Conservation (phyloP, 2,888 invertebrate genomes). For the Blomia tropicalis region DNA sequence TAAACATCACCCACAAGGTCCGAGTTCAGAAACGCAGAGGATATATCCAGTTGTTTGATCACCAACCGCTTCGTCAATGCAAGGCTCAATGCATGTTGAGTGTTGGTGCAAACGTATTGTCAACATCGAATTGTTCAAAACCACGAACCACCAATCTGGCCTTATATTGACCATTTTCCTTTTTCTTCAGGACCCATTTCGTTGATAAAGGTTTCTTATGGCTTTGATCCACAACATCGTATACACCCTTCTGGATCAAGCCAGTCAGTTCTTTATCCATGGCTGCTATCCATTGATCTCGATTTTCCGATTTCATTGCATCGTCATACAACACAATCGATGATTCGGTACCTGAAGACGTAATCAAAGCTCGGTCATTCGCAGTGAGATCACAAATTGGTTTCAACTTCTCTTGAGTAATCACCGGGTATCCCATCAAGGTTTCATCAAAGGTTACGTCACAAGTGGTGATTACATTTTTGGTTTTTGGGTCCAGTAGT, state of each 20-base stretch:
- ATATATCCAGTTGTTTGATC: conserved; percentile 10
- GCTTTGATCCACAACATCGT: neutral
- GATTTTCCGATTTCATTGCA: neutral
- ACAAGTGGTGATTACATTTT: too few relatives aligned
- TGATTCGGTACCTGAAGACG: neutral
- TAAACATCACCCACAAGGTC: neutral
- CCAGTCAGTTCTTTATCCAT: neutral
- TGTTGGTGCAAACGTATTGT: neutral
- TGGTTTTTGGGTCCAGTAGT: too few relatives aligned
- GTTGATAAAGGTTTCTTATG: neutral
- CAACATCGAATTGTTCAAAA: neutral
- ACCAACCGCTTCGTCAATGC: neutral
- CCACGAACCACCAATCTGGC: neutral
- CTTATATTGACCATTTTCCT: neutral
- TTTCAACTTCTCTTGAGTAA: neutral
- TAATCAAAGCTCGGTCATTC: neutral
- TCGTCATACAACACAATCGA: neutral
- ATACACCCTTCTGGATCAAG: neutral
- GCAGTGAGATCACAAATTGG: neutral
- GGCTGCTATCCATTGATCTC: neutral
- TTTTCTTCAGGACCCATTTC: neutral
- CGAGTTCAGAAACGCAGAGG: neutral
- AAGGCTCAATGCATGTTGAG: neutral
- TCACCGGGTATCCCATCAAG: too few relatives aligned
- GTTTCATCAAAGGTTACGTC: too few relatives aligned